A percentile compares a stretch with the other conserved stretches of the same genome.
phyloP scores from a whole-genome alignment of 2,888 invertebrate species.

The Nudaria mundana region DNA sequence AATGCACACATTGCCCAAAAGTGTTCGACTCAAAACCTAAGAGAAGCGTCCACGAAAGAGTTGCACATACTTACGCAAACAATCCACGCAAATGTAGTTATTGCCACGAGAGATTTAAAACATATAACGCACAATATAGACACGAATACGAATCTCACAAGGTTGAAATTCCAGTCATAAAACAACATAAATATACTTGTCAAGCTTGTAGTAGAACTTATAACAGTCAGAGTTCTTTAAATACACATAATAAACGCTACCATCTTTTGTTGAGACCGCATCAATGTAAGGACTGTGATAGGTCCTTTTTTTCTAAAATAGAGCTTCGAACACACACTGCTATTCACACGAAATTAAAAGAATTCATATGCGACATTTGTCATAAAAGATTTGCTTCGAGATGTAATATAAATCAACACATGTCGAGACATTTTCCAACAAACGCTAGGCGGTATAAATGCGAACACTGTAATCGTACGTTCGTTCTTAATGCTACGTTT shows the following conservation, averaged over 20 bases:
- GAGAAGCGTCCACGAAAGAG: constrained; percentile 51
- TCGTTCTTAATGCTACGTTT: constrained; percentile 30
- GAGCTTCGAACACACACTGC: constrained; percentile 38
- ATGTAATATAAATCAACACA: constrained; percentile 31
- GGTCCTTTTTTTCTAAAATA: constrained; percentile 42
- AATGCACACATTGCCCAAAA: constrained; percentile 54
- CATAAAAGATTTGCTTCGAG: constrained; percentile 27
- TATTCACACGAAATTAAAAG: constrained; percentile 36
- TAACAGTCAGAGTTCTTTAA: constrained; percentile 30
- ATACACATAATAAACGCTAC: constrained; percentile 40
- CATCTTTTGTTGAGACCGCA: constrained; percentile 46
- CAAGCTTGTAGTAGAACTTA: constrained; percentile 46
- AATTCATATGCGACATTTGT: constrained; percentile 34
- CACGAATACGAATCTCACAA: constrained; percentile 48
- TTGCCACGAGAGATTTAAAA: constrained; percentile 46
- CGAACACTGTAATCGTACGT: constrained; percentile 24
- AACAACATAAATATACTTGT: no score
- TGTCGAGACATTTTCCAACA: constrained; percentile 26
- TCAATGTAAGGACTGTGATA: constrained; percentile 61
- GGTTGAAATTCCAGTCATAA: constrained; percentile 25
- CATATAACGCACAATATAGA: constrained; percentile 38
- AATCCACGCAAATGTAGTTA: constrained; percentile 43
- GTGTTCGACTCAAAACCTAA: constrained; percentile 53
- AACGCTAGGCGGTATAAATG: constrained; percentile 22
- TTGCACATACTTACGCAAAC: constrained; percentile 41